A percentile compares a stretch with the other conserved stretches of the same genome.
Evolutionary conservation across 2,113 vertebrate genomes (phyloP).

Genomic region (human): DNA sequence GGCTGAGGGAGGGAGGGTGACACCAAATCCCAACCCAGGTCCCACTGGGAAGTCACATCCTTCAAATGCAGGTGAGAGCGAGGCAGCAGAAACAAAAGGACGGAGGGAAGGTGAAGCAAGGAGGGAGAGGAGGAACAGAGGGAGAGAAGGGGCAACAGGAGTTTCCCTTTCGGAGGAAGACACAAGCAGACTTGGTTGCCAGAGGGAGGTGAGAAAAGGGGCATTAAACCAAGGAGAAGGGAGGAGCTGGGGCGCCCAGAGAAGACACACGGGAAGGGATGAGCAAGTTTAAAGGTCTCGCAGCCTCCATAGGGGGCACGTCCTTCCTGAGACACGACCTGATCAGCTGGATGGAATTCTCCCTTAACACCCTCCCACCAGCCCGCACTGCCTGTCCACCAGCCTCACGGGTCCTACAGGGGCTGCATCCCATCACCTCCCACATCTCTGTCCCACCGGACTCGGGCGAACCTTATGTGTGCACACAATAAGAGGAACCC

Average conservation of each 20-base stretch:
- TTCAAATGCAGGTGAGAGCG: neutral
- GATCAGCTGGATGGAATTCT: neutral
- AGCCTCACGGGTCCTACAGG: fast-evolving
- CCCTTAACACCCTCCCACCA: neutral
- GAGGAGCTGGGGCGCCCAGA: too few species aligned
- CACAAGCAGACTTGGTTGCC: neutral
- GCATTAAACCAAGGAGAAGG: neutral
- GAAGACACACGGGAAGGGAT: too few species aligned
- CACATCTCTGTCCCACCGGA: fast-evolving
- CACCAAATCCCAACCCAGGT: neutral
- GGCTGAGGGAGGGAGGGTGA: neutral
- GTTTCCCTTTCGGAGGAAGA: neutral
- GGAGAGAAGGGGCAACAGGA: neutral
- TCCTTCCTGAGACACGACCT: neutral
- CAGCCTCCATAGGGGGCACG: neutral
- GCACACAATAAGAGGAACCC: fast-evolving
- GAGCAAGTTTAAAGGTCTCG: neutral
- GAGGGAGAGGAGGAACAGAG: neutral
- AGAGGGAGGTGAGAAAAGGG: neutral
- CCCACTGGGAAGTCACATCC: neutral
- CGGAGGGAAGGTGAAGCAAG: too few species aligned
- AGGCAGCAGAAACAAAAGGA: neutral
- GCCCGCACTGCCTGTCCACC: neutral
- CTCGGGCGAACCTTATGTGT: neutral
- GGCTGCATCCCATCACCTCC: neutral